Conservation (phyloP, 2,888 invertebrate species). For the Cryptus armator region DNA sequence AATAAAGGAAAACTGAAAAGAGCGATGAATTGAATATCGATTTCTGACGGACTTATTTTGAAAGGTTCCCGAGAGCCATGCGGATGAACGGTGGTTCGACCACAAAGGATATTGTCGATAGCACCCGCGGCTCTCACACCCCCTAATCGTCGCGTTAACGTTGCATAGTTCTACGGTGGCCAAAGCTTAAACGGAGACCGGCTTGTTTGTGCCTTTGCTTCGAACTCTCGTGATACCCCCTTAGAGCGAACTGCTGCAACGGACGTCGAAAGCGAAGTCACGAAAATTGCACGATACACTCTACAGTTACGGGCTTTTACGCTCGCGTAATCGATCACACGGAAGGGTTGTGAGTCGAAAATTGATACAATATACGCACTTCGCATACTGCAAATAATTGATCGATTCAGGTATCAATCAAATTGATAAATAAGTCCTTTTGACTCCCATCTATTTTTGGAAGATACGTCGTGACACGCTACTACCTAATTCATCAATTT, state of each 20-base stretch:
- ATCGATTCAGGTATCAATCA: background rate
- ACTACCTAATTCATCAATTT: background rate
- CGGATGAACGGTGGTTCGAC: slow-evolving; percentile 21
- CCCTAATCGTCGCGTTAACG: slow-evolving; percentile 16
- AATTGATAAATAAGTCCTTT: background rate
- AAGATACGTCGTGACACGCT: background rate
- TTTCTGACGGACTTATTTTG: slow-evolving; percentile 8
- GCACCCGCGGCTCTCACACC: slow-evolving; percentile 10
- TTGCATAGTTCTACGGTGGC: slow-evolving; percentile 14
- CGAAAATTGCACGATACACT: background rate
- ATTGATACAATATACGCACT: background rate
- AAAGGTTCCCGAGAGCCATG: background rate
- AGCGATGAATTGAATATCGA: slow-evolving; percentile 25
- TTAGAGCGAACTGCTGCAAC: slow-evolving; percentile 24
- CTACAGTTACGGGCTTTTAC: background rate
- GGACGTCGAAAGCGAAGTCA: slow-evolving; percentile 45
- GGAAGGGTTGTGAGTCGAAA: background rate
- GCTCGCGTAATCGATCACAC: background rate
- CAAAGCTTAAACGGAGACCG: slow-evolving; percentile 44
- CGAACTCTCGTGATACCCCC: background rate
- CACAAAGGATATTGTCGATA: slow-evolving; percentile 55
- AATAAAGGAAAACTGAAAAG: slow-evolving; percentile 3
- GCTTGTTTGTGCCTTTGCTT: slow-evolving; percentile 37
- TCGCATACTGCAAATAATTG: background rate
- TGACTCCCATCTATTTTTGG: background rate